These are phyloP conservation scores for fruit fly (Drosophila melanogaster) DNA, from an alignment of 1,140 invertebrate species.

Conservation along the genomic window Release_6_plus_ISO1_MT NT_033777.3:6254501-6255000, in stretches of 20 bases:
- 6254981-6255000: constrained; percentile 77
- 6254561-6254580: background rate
- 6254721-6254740: constrained; percentile 55
- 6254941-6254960: constrained; percentile 59
- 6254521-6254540: background rate
- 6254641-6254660: constrained; percentile 49
- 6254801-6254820: constrained; percentile 67
- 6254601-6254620: background rate
- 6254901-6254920: constrained; percentile 65
- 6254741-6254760: background rate
- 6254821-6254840: constrained; percentile 35
- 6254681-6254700: constrained; percentile 68
- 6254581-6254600: constrained; percentile 2
- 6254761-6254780: constrained; percentile 66
- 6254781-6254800: constrained; percentile 41
- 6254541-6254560: background rate
- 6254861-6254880: constrained; percentile 40
- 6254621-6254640: background rate
- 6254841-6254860: constrained; percentile 61
- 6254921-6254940: constrained; percentile 75
- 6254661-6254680: constrained; percentile 52
- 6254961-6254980: constrained; percentile 65
- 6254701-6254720: background rate
- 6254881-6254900: constrained; percentile 19
- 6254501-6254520: background rate